Conservation (phyloP, 2,888 invertebrate genomes). For the Drosophila niveifrons region DNA sequence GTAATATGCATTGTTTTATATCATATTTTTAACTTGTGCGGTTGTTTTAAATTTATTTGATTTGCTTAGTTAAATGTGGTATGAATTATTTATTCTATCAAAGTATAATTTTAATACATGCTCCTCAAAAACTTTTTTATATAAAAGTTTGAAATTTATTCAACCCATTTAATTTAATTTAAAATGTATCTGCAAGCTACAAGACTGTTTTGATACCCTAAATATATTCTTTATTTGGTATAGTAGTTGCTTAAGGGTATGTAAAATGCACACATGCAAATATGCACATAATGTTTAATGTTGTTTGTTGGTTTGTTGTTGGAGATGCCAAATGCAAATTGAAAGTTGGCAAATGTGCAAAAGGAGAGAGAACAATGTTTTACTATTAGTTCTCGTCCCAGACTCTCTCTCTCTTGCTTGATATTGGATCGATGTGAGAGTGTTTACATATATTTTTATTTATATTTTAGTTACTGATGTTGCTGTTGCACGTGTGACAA, state of each 20-base stretch:
- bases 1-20: too few relatives aligned
- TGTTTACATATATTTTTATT: not conserved
- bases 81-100: too few relatives aligned
- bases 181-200: not conserved
- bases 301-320: conserved; percentile 44
- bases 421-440: conserved; percentile 34
- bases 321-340: conserved; percentile 70
- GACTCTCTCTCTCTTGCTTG: not conserved
- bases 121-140: too few relatives aligned
- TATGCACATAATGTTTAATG: conserved; percentile 21
- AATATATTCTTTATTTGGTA: not conserved
- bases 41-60: too few relatives aligned
- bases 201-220: not conserved
- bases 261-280: conserved; percentile 16
- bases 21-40: too few relatives aligned
- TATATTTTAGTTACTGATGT: not conserved
- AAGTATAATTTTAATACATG: too few relatives aligned
- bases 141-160: too few relatives aligned
- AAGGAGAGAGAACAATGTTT: conserved; percentile 38
- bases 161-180: too few relatives aligned
- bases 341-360: conserved; percentile 75
- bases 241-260: conserved; percentile 27
- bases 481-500: conserved; percentile 31
- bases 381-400: not conserved
- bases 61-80: not conserved